Percentiles rank a stretch among this genome's conserved stretches.
Conservation (phyloP, 2,888 invertebrate genomes). For the Gibbula magus region DNA sequence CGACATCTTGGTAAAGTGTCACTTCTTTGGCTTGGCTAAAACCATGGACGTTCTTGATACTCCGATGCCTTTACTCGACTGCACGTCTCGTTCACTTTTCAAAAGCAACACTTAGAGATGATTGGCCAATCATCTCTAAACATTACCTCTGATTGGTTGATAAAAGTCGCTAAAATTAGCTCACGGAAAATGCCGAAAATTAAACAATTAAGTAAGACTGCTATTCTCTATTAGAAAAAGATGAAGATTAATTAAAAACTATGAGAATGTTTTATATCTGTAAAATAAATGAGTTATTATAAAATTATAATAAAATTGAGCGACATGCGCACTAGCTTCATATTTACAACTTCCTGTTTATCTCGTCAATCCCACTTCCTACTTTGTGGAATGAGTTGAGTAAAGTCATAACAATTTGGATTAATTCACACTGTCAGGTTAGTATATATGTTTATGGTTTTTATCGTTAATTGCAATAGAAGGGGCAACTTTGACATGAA, state of each 20-base stretch:
- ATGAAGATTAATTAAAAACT: no score
- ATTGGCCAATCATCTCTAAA: conserved; percentile 4
- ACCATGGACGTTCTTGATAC: no score
- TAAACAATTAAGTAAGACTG: background rate
- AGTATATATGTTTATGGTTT: no score
- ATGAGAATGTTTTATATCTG: no score
- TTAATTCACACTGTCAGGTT: conserved; percentile 5
- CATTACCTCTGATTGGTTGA: background rate
- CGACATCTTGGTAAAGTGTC: conserved; percentile 64
- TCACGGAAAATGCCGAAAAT: background rate
- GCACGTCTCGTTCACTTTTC: background rate
- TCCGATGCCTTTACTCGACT: background rate
- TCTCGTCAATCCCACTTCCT: conserved; percentile 19
- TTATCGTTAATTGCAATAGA: no score
- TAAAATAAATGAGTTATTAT: no score
- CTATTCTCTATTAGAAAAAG: background rate
- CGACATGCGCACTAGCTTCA: background rate
- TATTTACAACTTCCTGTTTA: conserved; percentile 4
- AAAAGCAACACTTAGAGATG: background rate
- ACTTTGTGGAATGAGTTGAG: background rate
- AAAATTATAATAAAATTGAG: background rate
- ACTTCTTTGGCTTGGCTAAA: background rate
- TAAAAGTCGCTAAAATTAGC: background rate
- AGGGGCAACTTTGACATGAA: no score
- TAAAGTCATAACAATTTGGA: background rate